Evolutionary conservation across 1,140 invertebrate genomes (phyloP).

Genomic region (Pinna nobilis): DNA sequence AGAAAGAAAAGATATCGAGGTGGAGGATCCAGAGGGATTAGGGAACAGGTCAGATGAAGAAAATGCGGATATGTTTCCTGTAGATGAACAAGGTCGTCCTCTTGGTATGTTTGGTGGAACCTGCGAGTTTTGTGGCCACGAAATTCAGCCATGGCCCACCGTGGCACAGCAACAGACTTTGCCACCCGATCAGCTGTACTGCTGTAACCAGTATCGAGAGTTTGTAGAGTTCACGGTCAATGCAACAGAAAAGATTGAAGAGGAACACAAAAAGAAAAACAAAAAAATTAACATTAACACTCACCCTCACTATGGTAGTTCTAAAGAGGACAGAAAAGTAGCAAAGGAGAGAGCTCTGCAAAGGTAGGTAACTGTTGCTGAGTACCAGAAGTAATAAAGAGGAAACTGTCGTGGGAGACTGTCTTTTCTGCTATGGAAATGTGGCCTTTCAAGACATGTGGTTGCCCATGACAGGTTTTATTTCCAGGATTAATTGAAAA

Average conservation of each 20-base stretch:
- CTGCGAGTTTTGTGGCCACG: slow-evolving; percentile 72
- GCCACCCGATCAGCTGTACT: slow-evolving; percentile 69
- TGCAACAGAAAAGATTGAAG: slow-evolving; percentile 51
- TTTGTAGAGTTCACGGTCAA: slow-evolving; percentile 68
- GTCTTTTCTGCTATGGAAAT: no score
- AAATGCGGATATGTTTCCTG: slow-evolving; percentile 40
- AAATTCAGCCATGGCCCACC: slow-evolving; percentile 69
- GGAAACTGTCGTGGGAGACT: no score
- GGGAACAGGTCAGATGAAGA: slow-evolving; percentile 18
- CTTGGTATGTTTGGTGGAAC: slow-evolving; percentile 62
- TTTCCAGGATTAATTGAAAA: no score
- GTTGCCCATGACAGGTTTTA: no score
- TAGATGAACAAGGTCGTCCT: slow-evolving; percentile 49
- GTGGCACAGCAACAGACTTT: slow-evolving; percentile 62
- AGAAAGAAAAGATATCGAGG: slow-evolving; percentile 53
- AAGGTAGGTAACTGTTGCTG: slow-evolving; percentile 54
- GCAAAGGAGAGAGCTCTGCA: slow-evolving; percentile 68
- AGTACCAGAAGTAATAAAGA: no score
- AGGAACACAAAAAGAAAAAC: slow-evolving; percentile 51
- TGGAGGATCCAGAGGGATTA: slow-evolving; percentile 41
- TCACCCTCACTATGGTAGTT: slow-evolving; percentile 66
- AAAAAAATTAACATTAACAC: slow-evolving; percentile 67
- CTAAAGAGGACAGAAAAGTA: slow-evolving; percentile 64
- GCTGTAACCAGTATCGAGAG: slow-evolving; percentile 71
- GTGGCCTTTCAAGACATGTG: no score